phyloP scores from a whole-genome alignment of 1,140 invertebrate species.

The roundworm (Caenorhabditis elegans) region DNA sequence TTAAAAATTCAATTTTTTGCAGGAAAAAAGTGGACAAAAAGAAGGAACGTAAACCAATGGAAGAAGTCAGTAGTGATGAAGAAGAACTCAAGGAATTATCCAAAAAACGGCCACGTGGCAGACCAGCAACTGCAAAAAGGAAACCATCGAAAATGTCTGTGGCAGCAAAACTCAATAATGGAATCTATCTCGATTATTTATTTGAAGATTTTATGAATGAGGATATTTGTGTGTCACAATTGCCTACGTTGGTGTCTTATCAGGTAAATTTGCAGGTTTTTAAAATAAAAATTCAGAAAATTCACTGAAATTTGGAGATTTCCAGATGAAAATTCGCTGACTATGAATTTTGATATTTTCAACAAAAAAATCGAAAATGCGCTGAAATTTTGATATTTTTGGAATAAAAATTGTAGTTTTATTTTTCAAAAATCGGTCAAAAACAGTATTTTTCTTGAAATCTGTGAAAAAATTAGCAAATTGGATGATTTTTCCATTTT shows the following conservation, averaged over 20 bases:
- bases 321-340: too few species aligned
- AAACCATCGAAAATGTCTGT: not conserved
- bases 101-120: not conserved
- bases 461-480: too few species aligned
- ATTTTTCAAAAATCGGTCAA: too few species aligned
- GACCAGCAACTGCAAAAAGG: not conserved
- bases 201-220: not conserved
- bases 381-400: too few species aligned
- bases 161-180: not conserved
- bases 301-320: too few species aligned
- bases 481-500: too few species aligned
- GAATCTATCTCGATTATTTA: not conserved
- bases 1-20: too few species aligned
- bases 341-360: too few species aligned
- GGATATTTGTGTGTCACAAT: not conserved
- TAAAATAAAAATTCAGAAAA: too few species aligned
- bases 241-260: not conserved
- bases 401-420: too few species aligned
- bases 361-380: too few species aligned
- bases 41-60: not conserved
- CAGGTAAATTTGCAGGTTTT: not conserved
- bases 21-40: not conserved
- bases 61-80: slow-evolving; percentile 1
- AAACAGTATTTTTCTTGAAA: too few species aligned
- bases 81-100: not conserved